Base-by-base conservation (phyloP, 1,140 invertebrate genomes). In the Hydropsyche tenuis region DNA sequence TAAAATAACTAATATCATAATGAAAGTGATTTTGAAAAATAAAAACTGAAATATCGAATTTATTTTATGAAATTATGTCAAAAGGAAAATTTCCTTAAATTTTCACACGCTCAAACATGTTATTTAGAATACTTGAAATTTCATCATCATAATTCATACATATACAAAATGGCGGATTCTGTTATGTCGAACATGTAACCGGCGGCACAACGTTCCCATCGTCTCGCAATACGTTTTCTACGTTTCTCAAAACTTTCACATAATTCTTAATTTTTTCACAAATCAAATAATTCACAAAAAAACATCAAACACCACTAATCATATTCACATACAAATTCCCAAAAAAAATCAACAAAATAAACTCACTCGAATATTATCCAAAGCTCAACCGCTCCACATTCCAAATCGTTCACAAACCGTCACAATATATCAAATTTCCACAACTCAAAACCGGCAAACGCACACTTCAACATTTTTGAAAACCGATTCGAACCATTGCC, bases 221-320 rank as follows among this genome's bases (percentile, higher is more conserved):
- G 16, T 2, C 3, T 3, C 45, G 14, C 2, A 3, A 48, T 7
- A n/a, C n/a, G n/a, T n/a, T n/a, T n/a, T 48, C 45, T 48, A 48
- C 45, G 45, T 48, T 48, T 48, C 45, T 48, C 45, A 48, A 48
- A 48, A 48, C 45, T 48, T 48, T 48, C 45, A 48, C 45, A 16
- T 48, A 48, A 48, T 14, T n/a, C 16, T 6, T 14, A 48, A 48
- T 48, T 48, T 48, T 48, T 14, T 7, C 16, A 48, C 16, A n/a
- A n/a, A n/a, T 48, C 45, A 48, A 48, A 48, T 2, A 48, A n/a
- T 6, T 14, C 3, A 48, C 2, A 48, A n/a, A 48, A n/a, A n/a
- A 12, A 3, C 3, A 14, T 16, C 2, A 48, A n/a, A 48, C n/a
- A n/a, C n/a, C n/a, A 48, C 16, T n/a, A 48, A n/a, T 7, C 4